Evolutionary conservation across 2,888 invertebrate genomes (phyloP).

Genomic region (Cabera pusaria): DNA sequence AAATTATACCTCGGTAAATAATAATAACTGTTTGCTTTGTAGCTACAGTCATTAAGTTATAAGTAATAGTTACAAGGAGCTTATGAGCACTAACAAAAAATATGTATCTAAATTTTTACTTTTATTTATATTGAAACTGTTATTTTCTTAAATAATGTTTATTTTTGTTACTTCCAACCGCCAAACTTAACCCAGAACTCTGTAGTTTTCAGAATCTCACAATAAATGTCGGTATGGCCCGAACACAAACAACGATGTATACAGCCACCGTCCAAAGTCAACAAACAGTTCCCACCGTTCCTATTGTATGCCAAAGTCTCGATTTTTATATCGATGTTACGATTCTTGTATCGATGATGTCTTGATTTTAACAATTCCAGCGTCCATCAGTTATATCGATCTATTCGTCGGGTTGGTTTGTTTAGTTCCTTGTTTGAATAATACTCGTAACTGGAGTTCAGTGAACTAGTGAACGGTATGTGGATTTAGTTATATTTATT

Average conservation of each 20-base stretch:
- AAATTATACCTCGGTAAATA: too few species aligned
- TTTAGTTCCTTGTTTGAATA: constrained; percentile 32
- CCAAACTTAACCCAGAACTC: constrained; percentile 1
- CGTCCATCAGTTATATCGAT: constrained; percentile 45
- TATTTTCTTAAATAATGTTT: too few species aligned
- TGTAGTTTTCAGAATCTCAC: constrained; percentile 31
- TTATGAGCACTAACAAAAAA: too few species aligned
- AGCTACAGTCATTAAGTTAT: too few species aligned
- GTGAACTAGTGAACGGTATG: too few species aligned
- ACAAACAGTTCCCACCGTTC: constrained; percentile 53
- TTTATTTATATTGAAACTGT: too few species aligned
- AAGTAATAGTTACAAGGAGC: too few species aligned
- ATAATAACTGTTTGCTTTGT: too few species aligned
- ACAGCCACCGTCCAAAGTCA: constrained; percentile 50
- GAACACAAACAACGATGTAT: constrained; percentile 12
- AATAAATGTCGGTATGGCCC: constrained; percentile 10
- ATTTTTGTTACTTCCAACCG: too few species aligned
- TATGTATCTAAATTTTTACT: too few species aligned
- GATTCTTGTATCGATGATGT: constrained; percentile 20
- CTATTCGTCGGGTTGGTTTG: constrained; percentile 32
- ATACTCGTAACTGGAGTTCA: constrained; percentile 31
- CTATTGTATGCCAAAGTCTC: constrained; percentile 36
- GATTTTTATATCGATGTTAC: constrained; percentile 56
- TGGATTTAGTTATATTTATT: too few species aligned
- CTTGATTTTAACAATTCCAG: background rate